Evolutionary conservation across 2,797 vertebrate genomes (phyloP).

Genomic region (Platyrinchus mystaceus): DNA sequence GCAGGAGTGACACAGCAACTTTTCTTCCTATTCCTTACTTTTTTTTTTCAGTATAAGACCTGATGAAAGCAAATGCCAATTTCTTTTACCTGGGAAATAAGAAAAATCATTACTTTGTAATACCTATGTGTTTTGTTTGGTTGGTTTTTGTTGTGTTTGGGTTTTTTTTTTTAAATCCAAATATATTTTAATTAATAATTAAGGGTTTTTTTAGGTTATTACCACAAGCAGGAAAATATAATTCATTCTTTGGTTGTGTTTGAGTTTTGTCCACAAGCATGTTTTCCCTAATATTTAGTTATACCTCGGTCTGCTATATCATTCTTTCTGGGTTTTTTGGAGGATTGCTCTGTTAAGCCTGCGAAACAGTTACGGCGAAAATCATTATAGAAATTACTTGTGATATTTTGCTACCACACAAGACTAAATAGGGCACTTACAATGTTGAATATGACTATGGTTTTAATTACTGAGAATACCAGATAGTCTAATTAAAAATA

Average conservation of each 20-base stretch:
- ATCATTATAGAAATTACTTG: background rate
- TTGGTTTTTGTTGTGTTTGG: background rate
- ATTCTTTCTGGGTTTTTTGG: background rate
- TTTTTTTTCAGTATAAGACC: background rate
- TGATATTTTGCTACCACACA: background rate
- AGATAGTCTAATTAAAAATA: constrained; percentile 12
- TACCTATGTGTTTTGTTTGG: background rate
- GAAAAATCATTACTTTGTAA: background rate
- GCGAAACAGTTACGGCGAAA: background rate
- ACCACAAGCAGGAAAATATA: background rate
- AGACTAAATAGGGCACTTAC: background rate
- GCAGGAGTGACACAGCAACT: constrained; percentile 39
- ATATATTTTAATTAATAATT: background rate
- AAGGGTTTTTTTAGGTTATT: background rate
- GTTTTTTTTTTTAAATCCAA: background rate
- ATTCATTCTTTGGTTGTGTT: background rate
- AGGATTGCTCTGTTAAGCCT: background rate
- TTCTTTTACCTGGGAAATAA: background rate
- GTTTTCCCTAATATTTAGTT: background rate
- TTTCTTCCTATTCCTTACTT: constrained; percentile 30
- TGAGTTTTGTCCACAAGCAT: background rate
- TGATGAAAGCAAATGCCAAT: background rate
- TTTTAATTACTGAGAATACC: background rate
- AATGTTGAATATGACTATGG: background rate
- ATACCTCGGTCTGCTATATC: background rate